Percentiles rank a stretch among this genome's conserved stretches.
These are phyloP conservation scores for Pogonus chalceus DNA, from an alignment of 1,140 invertebrate species.

Conservation along the genomic window DNA sequence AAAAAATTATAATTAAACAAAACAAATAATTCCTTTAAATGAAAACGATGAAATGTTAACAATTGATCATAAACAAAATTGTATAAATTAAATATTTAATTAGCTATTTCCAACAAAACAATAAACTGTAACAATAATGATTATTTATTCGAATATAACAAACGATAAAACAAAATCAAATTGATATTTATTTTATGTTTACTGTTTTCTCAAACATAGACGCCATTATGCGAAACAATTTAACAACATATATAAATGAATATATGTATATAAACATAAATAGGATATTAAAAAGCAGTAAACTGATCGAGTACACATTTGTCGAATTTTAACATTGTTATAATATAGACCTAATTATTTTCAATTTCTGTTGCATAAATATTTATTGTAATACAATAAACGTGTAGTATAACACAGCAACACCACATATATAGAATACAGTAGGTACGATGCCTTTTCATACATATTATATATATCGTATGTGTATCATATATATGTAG, in stretches of 20 bases:
- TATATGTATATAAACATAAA: not conserved
- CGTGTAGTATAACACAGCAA: too few species aligned
- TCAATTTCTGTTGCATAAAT: not conserved
- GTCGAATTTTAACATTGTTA: slow-evolving; percentile 2
- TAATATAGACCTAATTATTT: slow-evolving; percentile 4
- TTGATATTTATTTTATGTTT: too few species aligned
- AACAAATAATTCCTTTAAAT: too few species aligned
- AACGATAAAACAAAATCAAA: too few species aligned
- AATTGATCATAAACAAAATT: too few species aligned
- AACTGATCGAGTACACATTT: not conserved
- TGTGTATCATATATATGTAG: not conserved
- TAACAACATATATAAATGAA: not conserved
- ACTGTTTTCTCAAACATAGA: not conserved
- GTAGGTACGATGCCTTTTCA: not conserved
- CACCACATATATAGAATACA: too few species aligned
- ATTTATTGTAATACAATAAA: slow-evolving; percentile 6
- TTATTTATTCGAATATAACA: too few species aligned
- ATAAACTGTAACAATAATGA: too few species aligned
- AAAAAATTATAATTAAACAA: too few species aligned
- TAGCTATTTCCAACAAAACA: too few species aligned
- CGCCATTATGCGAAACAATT: not conserved
- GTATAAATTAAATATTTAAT: too few species aligned
- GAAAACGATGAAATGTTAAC: too few species aligned
- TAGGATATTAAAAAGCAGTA: not conserved
- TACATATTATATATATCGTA: not conserved